phyloP scores from a whole-genome alignment of 2,797 vertebrate species.

The Mus spretus region DNA sequence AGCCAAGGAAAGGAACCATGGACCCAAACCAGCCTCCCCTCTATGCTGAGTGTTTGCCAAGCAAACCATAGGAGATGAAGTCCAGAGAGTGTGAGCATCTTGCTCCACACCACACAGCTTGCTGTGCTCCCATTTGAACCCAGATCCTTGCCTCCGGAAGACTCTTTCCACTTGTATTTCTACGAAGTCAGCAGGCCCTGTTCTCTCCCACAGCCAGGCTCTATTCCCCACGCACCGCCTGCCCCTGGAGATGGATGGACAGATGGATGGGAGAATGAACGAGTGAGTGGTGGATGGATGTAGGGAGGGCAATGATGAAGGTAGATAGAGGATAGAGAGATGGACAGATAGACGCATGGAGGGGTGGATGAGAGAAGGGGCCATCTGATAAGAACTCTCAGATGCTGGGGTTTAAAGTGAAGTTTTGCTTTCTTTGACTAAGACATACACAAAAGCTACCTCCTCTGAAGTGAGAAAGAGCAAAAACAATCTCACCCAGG shows the following conservation, averaged over 20 bases:
- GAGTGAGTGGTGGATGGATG: neutral
- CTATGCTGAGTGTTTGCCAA: neutral
- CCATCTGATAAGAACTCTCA: slow-evolving; percentile 42
- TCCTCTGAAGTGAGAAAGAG: slow-evolving; percentile 70
- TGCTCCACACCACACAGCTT: neutral
- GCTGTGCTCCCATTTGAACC: neutral
- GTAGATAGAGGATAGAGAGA: neutral
- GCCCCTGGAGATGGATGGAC: neutral
- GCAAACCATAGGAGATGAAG: neutral
- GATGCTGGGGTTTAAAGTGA: slow-evolving; percentile 60
- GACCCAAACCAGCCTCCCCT: neutral
- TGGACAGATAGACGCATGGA: neutral
- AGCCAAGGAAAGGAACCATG: neutral
- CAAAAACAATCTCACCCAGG: slow-evolving; percentile 74
- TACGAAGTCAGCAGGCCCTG: neutral
- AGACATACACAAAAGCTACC: slow-evolving; percentile 63
- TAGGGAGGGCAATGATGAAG: neutral
- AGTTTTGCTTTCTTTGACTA: slow-evolving; percentile 67
- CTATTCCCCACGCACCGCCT: neutral
- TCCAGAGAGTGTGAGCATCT: neutral
- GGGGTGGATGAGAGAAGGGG: slow-evolving; percentile 29
- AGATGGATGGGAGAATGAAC: neutral
- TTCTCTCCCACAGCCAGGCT: neutral
- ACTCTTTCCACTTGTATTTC: neutral
- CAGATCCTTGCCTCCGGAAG: neutral